A percentile compares a stretch with the other conserved stretches of the same genome.
These are phyloP conservation scores for Clusia tigrina DNA, from an alignment of 2,888 invertebrate species.

Conservation along the genomic window DNA sequence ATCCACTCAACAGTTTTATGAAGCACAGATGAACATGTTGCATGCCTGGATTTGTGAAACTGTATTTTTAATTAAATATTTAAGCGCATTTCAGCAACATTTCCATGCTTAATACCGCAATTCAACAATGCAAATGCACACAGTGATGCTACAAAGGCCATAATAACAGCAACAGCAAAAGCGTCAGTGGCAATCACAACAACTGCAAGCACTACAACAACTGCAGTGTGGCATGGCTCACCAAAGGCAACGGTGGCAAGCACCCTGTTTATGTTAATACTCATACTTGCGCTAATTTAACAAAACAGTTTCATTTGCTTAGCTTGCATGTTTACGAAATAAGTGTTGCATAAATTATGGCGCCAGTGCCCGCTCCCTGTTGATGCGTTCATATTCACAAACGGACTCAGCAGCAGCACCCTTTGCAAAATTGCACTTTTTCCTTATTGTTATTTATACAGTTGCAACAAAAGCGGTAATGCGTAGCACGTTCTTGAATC, in stretches of 20 bases:
- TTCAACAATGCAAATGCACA: too few relatives aligned
- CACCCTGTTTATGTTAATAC: not conserved
- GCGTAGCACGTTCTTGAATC: too few relatives aligned
- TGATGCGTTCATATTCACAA: not conserved
- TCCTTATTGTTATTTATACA: not conserved
- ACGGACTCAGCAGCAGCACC: not conserved
- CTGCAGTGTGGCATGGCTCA: not conserved
- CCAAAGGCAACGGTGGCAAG: not conserved
- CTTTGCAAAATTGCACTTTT: not conserved
- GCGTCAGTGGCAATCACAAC: not conserved
- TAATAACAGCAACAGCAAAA: not conserved
- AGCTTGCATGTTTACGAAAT: not conserved
- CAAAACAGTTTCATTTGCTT: not conserved
- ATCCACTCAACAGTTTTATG: not conserved
- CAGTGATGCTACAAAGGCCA: not conserved
- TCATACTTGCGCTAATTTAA: not conserved
- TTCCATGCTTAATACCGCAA: too few relatives aligned
- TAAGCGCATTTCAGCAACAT: not conserved
- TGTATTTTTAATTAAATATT: not conserved
- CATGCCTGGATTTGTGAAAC: not conserved
- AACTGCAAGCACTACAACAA: not conserved
- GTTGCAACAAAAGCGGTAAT: too few relatives aligned
- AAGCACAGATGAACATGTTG: not conserved
- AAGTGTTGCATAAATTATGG: not conserved
- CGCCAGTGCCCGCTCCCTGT: not conserved